Base-by-base conservation (phyloP, 2,888 invertebrate genomes). In the Abrostola triplasia region DNA sequence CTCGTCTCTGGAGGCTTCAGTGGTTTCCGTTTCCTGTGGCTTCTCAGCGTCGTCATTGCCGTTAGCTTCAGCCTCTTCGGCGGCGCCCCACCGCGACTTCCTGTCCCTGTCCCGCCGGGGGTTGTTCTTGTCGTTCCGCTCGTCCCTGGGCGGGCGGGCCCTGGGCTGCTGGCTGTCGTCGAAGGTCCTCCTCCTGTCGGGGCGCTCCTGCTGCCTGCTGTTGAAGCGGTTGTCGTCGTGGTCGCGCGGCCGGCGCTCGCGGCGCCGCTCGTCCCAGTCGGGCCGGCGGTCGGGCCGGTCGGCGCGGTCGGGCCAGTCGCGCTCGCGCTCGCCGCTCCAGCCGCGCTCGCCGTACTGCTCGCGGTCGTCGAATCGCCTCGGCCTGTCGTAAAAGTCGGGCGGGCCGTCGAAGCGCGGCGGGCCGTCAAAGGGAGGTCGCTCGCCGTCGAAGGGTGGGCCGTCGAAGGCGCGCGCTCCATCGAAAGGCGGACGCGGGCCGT, bases 61-160 rank as follows among this genome's bases (percentile, higher is more conserved):
- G 0, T 59, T 49, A 1, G 59, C 36, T 35, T 75, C 77, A 0
- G 55, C n/a, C 50, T 91, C 91, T 4, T 91, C 91, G 0, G 92
- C 88, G 1, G 91, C 92, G 0, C 94, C 94, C 94, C 94, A 94
- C 41, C 94, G 84, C 1, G 94, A 94, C 62, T 92, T 94, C 38
- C 94, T 88, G 63, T 94, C 94, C 70, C 88, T 91, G 12, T 92
- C 92, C 56, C 89, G 84, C 48, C 87, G 83, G 5, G 24, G 80
- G 63, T 59, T 72, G 81, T 38, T 58, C 50, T n/a, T 63, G 36
- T 67, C 58, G 36, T 36, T 64, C 59, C 59, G 61, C 35, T 77
- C 76, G 1, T 77, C 76, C 51, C 64, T 51, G 0, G 59, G 13
- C 36, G 72, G 62, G 38, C 60, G 58, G 6, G 63, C 55, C 48